Evolutionary conservation across 2,113 vertebrate genomes (phyloP), one percentile per base, ranked within the genome.

Genomic region (Odocoileus virginianus): DNA sequence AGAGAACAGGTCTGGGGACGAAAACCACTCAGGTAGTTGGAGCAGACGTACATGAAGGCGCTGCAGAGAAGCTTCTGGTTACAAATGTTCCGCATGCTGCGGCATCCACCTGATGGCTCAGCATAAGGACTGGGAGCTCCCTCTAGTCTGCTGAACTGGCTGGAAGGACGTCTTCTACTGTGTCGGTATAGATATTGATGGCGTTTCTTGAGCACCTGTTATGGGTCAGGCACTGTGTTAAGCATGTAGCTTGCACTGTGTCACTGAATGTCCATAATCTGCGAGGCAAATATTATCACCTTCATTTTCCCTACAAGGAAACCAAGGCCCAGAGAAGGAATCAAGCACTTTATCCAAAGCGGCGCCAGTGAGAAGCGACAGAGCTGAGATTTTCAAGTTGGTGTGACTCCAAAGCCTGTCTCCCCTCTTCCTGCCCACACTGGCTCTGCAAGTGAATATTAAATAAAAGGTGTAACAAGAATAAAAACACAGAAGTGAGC

Each of bases 391-490:
- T 52, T 91, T 74, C 74, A 83, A 67, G 43, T 47, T 52, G 74
- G 17, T 28, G 43, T 74, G 92, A 87, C 50, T 81, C 87, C 76
- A 85, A 96, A 89, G 58, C 45, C 87, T 12, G 9, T 47, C 64
- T 43, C 58, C 23, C 23, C 50, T 71, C 71, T 16, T 58, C 40
- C 64, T 74, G 57, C 84, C 84, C 52, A 76, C 15, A 45, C 11
- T 78, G 64, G 25, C 61, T 94, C 54, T 74, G 78, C 45, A 36
- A 60, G 43, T n/a, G 57, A 78, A 79, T 54, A 16, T 50, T 60
- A 21, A 87, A 92, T 52, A 60, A 84, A 96, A 96, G 55, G 40
- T 7, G 11, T 33, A 83, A 43, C 12, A 45, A 93, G 71, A 74
- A 71, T 8, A 85, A 89, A 90, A 89, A 60, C 10, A 30, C 27